phyloP scores from a whole-genome alignment of 2,113 vertebrate genomes.

The Casuarius casuarius region DNA sequence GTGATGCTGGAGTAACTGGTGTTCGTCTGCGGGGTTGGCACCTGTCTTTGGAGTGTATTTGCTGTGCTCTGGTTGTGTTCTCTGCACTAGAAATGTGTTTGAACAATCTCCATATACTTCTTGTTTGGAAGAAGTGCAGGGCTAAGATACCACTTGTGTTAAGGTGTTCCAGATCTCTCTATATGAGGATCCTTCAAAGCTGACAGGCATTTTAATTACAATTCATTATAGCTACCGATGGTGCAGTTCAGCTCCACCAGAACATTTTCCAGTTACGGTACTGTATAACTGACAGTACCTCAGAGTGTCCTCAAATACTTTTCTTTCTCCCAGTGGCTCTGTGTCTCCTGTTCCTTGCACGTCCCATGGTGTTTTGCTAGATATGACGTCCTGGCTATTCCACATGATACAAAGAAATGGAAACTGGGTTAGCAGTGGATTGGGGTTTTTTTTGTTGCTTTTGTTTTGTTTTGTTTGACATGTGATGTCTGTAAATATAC shows the following conservation, averaged over 20 bases:
- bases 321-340: not conserved
- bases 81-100: not conserved
- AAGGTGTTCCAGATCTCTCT: not conserved
- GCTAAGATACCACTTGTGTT: not conserved
- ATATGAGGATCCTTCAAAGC: fast-evolving
- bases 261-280: not conserved
- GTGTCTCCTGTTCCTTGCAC: fast-evolving
- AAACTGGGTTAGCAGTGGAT: not conserved
- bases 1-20: not conserved
- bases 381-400: not conserved
- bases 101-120: not conserved
- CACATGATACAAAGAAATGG: not conserved
- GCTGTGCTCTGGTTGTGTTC: not conserved
- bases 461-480: not conserved
- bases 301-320: not conserved
- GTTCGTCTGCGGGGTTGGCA: not conserved
- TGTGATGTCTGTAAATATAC: not conserved
- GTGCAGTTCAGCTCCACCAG: not conserved
- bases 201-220: not conserved
- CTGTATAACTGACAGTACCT: not conserved
- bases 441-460: not conserved
- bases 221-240: not conserved
- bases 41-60: not conserved
- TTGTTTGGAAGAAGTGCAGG: not conserved
- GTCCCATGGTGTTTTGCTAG: not conserved